These are phyloP conservation scores for Isoperla grammatica DNA, from an alignment of 2,888 invertebrate species.

Conservation along the genomic window DNA sequence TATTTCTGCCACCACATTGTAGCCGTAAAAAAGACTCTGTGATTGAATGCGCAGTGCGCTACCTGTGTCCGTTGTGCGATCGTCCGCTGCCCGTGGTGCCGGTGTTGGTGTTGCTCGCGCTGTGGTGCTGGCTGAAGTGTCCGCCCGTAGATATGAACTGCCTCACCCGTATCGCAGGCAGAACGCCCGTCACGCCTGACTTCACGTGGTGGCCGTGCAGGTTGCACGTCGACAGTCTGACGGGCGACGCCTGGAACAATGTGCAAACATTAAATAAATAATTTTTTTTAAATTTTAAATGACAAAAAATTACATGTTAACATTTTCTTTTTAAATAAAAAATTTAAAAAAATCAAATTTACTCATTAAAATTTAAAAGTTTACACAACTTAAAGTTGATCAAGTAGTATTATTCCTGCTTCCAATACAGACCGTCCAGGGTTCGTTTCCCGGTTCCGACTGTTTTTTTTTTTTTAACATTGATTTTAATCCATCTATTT, in stretches of 20 bases:
- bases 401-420: no score
- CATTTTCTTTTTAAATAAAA: slow-evolving; percentile 19
- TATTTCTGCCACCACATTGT: no score
- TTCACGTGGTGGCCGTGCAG: slow-evolving; percentile 90
- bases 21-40: no score
- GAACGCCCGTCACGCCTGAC: slow-evolving; percentile 78
- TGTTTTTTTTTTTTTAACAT: no score
- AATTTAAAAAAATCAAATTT: slow-evolving; percentile 16
- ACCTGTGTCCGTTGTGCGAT: slow-evolving; percentile 42
- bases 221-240: slow-evolving; percentile 86
- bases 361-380: not conserved
- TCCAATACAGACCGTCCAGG: no score
- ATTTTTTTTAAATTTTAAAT: not conserved
- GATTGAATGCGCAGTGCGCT: not conserved
- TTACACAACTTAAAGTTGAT: not conserved
- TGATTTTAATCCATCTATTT: no score
- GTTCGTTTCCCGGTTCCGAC: no score
- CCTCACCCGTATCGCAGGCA: slow-evolving; percentile 65
- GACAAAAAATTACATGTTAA: slow-evolving; percentile 22
- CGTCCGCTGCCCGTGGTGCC: slow-evolving; percentile 49
- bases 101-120: slow-evolving; percentile 60
- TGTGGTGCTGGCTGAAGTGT: slow-evolving; percentile 46
- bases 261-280: not conserved
- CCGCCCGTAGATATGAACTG: slow-evolving; percentile 59
- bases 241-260: slow-evolving; percentile 63